Base-by-base conservation (phyloP, 1,140 invertebrate species). In the Sycophaga agraensis region DNA sequence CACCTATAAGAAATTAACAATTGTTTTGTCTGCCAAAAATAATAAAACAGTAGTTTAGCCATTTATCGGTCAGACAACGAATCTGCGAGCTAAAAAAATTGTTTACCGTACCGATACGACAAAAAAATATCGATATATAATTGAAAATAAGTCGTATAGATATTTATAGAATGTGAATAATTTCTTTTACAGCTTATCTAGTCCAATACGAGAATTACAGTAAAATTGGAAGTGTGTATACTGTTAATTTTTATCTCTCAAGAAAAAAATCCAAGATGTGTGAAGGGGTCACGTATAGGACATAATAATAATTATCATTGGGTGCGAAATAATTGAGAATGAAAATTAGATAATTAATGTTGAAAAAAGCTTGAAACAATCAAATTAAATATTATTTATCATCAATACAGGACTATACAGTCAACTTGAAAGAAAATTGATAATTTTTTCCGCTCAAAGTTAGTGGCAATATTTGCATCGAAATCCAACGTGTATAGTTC, bases 11-110 rank as follows among this genome's bases (percentile, higher is more conserved):
- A n/a, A n/a, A 22, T 28, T 19, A 17, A 45, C n/a, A 43, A 12
- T n/a, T 21, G 14, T 34, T 50, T 50, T 42, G 9, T 34, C 37
- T 51, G 9, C n/a, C 31, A 40, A 61, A 53, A 48, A 11, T 7
- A n/a, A 62, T 17, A 21, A 19, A 43, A 26, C 51, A 51, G 54
- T 57, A 63, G 54, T 53, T 57, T 22, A 63, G 39, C 6, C 46
- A 17, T 51, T 57, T 63, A 53, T 58, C 39, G 48, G 61, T 63
- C 54, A 53, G 39, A 24, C 54, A 16, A 24, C 16, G 26, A 16
- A 11, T 45, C 8, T 16, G n/a, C n/a, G n/a, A n/a, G n/a, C n/a
- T n/a, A n/a, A 55, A 55, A 59, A 60, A 60, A 54, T 53, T 53
- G 58, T 46, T 59, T 59, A 50, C 46, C 16, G 16, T 39, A 35